These are phyloP conservation scores for Malurus alboscapulatus DNA, from an alignment of 2,113 vertebrate genomes.

Conservation along the genomic window DNA sequence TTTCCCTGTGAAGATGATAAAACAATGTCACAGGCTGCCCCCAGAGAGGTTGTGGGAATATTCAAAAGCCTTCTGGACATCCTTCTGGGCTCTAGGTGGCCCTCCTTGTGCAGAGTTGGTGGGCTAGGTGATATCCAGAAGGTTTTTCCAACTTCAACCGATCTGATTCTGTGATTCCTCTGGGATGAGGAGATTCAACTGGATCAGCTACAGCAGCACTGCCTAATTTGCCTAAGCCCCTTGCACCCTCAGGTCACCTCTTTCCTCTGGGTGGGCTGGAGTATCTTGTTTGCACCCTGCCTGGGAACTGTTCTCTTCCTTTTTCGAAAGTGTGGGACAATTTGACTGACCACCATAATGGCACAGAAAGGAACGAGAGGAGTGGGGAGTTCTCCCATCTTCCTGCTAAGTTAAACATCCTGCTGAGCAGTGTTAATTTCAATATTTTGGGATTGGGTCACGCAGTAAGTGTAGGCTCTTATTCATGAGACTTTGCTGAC, in stretches of 20 bases:
- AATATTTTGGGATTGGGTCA: not conserved
- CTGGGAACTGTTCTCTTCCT: not conserved
- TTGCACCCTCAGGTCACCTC: not conserved
- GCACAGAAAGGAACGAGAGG: not conserved
- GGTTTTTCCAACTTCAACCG: not conserved
- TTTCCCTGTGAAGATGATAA: not conserved
- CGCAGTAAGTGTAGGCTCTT: not conserved
- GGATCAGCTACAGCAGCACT: accelerated
- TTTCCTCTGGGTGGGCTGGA: not conserved
- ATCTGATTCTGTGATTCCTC: not conserved
- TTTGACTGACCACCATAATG: not conserved
- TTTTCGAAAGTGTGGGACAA: not conserved
- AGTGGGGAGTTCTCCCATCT: not conserved
- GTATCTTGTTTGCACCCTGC: not conserved
- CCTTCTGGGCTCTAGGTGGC: not conserved
- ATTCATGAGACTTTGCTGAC: not conserved
- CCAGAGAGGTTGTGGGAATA: not conserved
- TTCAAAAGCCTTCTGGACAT: not conserved
- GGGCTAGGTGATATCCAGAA: not conserved
- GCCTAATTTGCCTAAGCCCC: accelerated
- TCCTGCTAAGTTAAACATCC: not conserved
- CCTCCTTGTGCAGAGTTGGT: not conserved
- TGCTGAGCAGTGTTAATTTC: not conserved
- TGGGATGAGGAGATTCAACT: not conserved
- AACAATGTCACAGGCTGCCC: not conserved